phyloP scores from a whole-genome alignment of 2,113 vertebrate genomes.

The Protobothrops flavoviridis region DNA sequence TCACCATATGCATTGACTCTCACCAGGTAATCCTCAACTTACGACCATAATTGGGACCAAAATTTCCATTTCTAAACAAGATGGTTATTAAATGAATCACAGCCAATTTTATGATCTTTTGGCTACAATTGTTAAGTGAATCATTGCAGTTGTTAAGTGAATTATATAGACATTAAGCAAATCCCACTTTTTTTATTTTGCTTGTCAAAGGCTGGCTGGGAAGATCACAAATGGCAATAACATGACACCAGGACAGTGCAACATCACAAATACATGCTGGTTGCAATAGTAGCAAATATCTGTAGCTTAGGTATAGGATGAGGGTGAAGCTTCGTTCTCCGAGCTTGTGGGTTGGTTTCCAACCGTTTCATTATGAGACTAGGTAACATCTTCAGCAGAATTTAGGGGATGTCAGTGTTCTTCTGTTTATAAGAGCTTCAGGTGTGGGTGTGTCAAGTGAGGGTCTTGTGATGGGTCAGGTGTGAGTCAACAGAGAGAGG shows the following conservation, averaged over 20 bases:
- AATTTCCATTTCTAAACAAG: not conserved
- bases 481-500: too few relatives aligned
- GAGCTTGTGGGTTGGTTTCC: too few relatives aligned
- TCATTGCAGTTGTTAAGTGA: not conserved
- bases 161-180: not conserved
- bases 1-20: not conserved
- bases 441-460: too few relatives aligned
- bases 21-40: not conserved
- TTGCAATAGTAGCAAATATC: not conserved
- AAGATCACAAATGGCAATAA: not conserved
- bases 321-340: too few relatives aligned
- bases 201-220: not conserved
- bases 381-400: too few relatives aligned
- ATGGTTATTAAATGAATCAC: not conserved
- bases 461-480: too few relatives aligned
- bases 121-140: not conserved
- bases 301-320: too few relatives aligned
- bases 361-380: too few relatives aligned
- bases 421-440: too few relatives aligned
- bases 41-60: not conserved
- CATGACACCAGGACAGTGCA: not conserved
- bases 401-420: too few relatives aligned
- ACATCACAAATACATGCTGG: not conserved
- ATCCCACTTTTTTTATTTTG: not conserved
- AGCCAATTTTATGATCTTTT: not conserved